Evolutionary conservation across 2,888 invertebrate species (phyloP).

Genomic region (Ypsolopha scabrella): DNA sequence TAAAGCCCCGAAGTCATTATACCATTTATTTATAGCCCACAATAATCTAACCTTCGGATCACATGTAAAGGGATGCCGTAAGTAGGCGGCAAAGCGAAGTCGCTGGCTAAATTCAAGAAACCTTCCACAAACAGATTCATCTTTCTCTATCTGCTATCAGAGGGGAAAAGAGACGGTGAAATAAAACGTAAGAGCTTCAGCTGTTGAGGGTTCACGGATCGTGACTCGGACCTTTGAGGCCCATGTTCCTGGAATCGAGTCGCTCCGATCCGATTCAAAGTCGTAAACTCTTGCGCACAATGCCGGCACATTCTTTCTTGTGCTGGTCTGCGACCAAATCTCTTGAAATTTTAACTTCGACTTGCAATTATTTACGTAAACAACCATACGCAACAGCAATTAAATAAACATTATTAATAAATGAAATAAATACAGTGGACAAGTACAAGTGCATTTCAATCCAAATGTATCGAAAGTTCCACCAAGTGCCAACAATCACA

Average conservation of each 20-base stretch:
- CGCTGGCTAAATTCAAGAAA: not conserved
- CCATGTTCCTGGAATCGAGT: conserved; percentile 39
- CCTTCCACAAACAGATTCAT: not conserved
- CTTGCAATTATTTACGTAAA: no score
- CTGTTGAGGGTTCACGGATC: not conserved
- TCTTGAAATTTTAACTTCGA: no score
- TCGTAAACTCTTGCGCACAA: conserved; percentile 50
- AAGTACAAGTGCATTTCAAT: no score
- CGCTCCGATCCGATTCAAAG: conserved; percentile 13
- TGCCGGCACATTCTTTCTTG: conserved; percentile 18
- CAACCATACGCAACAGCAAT: no score
- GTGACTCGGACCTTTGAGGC: conserved; percentile 1
- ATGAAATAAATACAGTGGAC: no score
- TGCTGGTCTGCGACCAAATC: no score
- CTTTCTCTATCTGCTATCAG: not conserved
- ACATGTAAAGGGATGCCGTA: not conserved
- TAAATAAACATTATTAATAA: no score
- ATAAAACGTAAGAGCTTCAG: not conserved
- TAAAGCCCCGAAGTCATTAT: not conserved
- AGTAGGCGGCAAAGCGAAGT: not conserved
- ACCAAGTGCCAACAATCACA: no score
- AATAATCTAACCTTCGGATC: not conserved
- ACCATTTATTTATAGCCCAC: not conserved
- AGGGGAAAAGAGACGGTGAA: not conserved
- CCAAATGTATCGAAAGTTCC: no score